A percentile compares a stretch with the other conserved stretches of the same genome.
Evolutionary conservation across 2,113 vertebrate genomes (phyloP).

Genomic region (Semnornis frantzii): DNA sequence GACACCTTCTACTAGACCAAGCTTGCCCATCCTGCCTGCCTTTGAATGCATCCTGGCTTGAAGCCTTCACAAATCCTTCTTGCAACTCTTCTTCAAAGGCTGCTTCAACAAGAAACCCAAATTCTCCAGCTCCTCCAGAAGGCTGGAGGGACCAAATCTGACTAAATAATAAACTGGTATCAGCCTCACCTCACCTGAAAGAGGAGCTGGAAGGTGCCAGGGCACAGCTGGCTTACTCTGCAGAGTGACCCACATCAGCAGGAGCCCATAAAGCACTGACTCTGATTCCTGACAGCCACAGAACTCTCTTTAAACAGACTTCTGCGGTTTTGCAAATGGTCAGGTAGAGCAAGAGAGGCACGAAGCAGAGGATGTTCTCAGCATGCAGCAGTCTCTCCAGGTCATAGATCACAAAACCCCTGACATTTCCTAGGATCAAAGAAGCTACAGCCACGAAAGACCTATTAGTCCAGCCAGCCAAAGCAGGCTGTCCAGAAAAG

Average conservation of each 20-base stretch:
- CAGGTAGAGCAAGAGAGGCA: neutral
- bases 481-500: neutral
- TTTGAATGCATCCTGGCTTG: no score
- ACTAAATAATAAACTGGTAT: neutral
- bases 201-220: neutral
- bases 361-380: neutral
- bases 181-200: neutral
- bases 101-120: neutral
- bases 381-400: neutral
- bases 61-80: neutral
- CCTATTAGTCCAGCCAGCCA: neutral
- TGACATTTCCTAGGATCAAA: neutral
- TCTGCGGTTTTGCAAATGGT: neutral
- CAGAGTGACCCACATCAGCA: neutral
- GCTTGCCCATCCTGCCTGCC: no score
- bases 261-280: neutral
- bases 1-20: no score
- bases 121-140: neutral
- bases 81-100: neutral
- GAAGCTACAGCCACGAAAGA: neutral
- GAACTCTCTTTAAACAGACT: neutral
- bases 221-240: neutral
- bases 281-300: neutral
- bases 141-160: neutral
- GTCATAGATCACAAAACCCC: neutral